phyloP scores from a whole-genome alignment of 2,888 invertebrate species.

The Ethmia dodecea region DNA sequence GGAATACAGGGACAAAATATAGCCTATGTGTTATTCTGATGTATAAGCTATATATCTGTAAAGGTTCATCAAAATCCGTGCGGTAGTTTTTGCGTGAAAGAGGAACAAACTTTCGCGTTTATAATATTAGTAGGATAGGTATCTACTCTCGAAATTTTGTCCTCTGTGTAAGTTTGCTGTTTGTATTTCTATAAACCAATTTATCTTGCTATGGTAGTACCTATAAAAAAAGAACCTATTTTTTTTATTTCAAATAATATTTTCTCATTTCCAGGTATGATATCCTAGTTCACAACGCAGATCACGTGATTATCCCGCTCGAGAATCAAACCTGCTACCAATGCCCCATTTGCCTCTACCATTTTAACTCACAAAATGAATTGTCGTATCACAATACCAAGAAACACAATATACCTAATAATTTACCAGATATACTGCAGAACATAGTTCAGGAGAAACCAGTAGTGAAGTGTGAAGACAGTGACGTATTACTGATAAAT shows the following conservation, averaged over 20 bases:
- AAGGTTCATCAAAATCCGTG: no score
- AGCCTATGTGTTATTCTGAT: no score
- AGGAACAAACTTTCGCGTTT: no score
- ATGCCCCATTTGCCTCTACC: constrained; percentile 26
- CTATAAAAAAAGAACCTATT: neutral
- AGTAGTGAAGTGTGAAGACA: neutral
- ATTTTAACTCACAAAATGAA: constrained; percentile 26
- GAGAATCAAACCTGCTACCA: constrained; percentile 23
- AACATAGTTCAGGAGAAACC: neutral
- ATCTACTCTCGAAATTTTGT: no score
- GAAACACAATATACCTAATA: neutral
- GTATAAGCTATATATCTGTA: no score
- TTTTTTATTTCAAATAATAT: neutral
- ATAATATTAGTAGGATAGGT: no score
- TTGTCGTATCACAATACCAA: constrained; percentile 12
- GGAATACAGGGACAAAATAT: no score
- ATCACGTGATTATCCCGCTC: constrained; percentile 43
- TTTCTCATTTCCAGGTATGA: constrained; percentile 29
- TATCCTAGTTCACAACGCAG: constrained; percentile 32
- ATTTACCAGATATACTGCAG: neutral
- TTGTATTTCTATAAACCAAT: no score
- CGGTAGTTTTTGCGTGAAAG: no score
- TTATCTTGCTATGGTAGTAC: no score
- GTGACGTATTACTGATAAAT: no score
- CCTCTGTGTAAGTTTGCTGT: no score